These are phyloP conservation scores for Bombus consobrinus DNA, from an alignment of 1,140 invertebrate species.

Conservation along the genomic window DNA sequence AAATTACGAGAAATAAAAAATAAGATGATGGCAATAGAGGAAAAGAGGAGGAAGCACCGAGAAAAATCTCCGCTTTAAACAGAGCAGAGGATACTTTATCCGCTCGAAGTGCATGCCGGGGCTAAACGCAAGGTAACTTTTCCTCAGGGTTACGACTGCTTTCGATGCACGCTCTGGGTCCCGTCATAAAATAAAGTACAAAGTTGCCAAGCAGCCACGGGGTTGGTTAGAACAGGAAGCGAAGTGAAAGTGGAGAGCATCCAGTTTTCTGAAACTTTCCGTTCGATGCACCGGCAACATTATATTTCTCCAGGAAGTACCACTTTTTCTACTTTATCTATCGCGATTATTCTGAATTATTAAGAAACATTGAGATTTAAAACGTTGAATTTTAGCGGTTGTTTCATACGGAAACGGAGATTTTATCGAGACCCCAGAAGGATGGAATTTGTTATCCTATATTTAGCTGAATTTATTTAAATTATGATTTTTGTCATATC, in stretches of 20 bases:
- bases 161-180: neutral
- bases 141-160: slow-evolving; percentile 41
- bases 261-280: slow-evolving; percentile 24
- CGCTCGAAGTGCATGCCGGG: slow-evolving; percentile 12
- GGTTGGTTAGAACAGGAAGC: slow-evolving; percentile 21
- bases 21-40: neutral
- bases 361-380: neutral
- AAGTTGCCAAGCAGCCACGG: slow-evolving; percentile 28
- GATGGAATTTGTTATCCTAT: neutral
- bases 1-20: neutral
- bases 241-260: slow-evolving; percentile 44
- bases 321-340: neutral
- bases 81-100: slow-evolving; percentile 28
- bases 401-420: neutral
- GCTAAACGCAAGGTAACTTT: slow-evolving; percentile 34
- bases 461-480: neutral
- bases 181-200: slow-evolving; percentile 39
- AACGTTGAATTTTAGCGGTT: neutral
- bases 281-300: neutral
- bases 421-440: neutral
- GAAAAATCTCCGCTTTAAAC: slow-evolving; percentile 28
- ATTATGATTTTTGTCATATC: neutral
- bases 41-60: neutral
- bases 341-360: neutral
- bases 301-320: neutral